A percentile compares a stretch with the other conserved stretches of the same genome.
Evolutionary conservation across 1,140 invertebrate species (phyloP).

Genomic region (Reticulitermes speratus): DNA sequence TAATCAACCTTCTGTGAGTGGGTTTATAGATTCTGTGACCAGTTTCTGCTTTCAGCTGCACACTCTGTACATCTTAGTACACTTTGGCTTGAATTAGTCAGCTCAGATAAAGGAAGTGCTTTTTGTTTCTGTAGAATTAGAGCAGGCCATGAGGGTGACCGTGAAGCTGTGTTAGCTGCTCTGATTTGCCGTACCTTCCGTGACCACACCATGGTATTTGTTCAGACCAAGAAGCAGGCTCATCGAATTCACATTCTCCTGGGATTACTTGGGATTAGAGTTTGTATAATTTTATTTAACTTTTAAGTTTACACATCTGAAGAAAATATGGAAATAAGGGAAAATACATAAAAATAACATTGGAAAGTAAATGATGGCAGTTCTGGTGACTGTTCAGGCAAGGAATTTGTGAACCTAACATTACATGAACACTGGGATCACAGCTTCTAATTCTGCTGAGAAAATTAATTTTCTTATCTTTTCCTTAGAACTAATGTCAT

Average conservation of each 20-base stretch:
- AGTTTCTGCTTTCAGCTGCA: too few species aligned
- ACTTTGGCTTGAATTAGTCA: too few species aligned
- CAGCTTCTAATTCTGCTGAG: too few species aligned
- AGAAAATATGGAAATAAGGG: neutral
- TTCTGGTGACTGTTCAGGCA: too few species aligned
- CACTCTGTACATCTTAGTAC: too few species aligned
- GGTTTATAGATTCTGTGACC: too few species aligned
- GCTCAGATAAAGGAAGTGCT: neutral
- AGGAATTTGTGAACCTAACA: too few species aligned
- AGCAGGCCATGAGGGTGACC: slow-evolving; percentile 77
- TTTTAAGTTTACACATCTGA: neutral
- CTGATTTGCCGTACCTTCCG: slow-evolving; percentile 92
- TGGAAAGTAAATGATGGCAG: neutral
- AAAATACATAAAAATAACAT: neutral
- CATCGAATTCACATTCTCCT: slow-evolving; percentile 89
- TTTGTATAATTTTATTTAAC: slow-evolving; percentile 39
- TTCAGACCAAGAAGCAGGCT: slow-evolving; percentile 93
- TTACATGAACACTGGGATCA: too few species aligned
- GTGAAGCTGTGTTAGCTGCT: slow-evolving; percentile 88
- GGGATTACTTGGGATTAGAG: slow-evolving; percentile 80
- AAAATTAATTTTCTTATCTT: too few species aligned
- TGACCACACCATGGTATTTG: slow-evolving; percentile 91
- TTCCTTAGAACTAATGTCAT: too few species aligned
- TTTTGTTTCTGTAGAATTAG: slow-evolving; percentile 58
- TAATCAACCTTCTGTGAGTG: too few species aligned